Conservation (phyloP, 2,797 vertebrate species). For the Octomys mimax region DNA sequence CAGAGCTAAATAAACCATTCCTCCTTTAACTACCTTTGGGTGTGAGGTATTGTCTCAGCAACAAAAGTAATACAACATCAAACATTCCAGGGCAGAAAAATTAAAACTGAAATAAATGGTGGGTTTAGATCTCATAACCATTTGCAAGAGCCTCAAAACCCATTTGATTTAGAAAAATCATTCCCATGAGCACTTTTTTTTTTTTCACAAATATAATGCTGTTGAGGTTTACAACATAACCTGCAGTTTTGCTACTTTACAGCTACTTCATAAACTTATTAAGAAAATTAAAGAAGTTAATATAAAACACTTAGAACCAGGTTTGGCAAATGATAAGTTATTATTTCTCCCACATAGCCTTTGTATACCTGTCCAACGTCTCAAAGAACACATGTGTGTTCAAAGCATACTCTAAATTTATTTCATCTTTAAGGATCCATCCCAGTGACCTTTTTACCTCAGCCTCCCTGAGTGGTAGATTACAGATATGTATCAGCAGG, state of each 20-base stretch:
- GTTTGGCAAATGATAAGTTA: not conserved
- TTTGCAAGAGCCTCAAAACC: not conserved
- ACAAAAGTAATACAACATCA: not conserved
- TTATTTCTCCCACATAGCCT: not conserved
- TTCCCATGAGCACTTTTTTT: not conserved
- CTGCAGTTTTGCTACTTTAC: not conserved
- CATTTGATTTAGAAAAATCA: not conserved
- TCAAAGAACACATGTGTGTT: constrained; percentile 4
- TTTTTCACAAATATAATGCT: not conserved
- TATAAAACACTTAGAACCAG: not conserved
- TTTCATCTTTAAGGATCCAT: constrained; percentile 30
- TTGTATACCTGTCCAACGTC: not conserved
- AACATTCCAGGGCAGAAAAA: not conserved
- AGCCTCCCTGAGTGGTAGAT: not conserved
- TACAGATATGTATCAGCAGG: not conserved
- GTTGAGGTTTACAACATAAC: not conserved
- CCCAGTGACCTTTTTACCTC: not conserved
- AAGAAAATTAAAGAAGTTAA: not conserved
- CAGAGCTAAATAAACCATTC: no score
- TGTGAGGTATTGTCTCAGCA: not conserved
- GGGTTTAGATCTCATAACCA: not conserved
- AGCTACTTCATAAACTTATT: not conserved
- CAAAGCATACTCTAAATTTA: not conserved
- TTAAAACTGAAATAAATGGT: not conserved
- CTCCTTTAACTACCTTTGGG: no score